A percentile compares a stretch with the other conserved stretches of the same genome.
These are phyloP conservation scores for Myotis lucifugus DNA, from an alignment of 2,113 vertebrate species.

Conservation along the genomic window DNA sequence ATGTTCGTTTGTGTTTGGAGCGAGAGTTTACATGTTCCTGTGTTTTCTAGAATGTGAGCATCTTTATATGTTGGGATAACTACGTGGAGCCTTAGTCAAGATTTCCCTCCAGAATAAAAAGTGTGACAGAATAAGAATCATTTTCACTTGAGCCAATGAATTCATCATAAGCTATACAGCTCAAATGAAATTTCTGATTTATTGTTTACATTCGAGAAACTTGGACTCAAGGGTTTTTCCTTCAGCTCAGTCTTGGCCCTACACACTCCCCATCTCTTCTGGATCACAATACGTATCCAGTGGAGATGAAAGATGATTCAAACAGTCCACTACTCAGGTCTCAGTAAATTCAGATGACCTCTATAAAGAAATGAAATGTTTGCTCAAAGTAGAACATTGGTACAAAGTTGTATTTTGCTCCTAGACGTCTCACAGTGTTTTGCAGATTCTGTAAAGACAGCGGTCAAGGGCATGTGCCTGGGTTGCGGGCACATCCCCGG, in stretches of 20 bases:
- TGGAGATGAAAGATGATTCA: background rate
- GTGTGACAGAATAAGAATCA: background rate
- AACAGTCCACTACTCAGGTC: background rate
- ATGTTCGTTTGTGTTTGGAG: rapidly evolving
- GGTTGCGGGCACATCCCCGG: too few relatives aligned
- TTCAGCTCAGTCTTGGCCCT: background rate
- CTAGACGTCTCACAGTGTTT: background rate
- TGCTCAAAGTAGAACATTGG: background rate
- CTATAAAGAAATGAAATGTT: background rate
- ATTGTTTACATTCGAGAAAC: constrained; percentile 31
- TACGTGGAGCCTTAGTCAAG: background rate
- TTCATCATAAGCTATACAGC: background rate
- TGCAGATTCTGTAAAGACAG: background rate
- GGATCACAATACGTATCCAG: background rate
- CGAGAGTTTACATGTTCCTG: rapidly evolving
- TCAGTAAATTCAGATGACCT: background rate
- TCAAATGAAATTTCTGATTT: constrained; percentile 4
- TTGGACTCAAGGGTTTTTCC: background rate
- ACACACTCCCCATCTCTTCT: background rate
- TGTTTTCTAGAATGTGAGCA: background rate
- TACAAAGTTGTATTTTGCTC: background rate
- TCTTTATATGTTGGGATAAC: background rate
- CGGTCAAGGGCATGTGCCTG: too few relatives aligned
- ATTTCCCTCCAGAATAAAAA: background rate
- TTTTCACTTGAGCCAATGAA: background rate